A percentile compares a stretch with the other conserved stretches of the same genome.
Evolutionary conservation across 2,888 invertebrate species (phyloP).

Genomic region (Zonitis immaculata): DNA sequence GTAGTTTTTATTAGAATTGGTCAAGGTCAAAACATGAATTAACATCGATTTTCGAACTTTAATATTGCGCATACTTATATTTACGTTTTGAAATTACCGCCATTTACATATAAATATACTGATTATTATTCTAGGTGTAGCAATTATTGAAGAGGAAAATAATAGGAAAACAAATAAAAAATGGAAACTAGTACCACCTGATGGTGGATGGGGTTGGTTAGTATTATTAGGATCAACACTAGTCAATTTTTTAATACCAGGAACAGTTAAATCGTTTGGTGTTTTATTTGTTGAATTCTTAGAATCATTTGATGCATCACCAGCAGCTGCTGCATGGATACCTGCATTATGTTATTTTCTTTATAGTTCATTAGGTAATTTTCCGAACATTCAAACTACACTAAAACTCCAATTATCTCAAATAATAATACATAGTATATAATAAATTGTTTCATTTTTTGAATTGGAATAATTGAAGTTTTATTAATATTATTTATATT

Average conservation of each 20-base stretch:
- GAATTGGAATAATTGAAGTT: no score
- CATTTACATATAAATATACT: background rate
- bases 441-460: no score
- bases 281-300: slow-evolving; percentile 78
- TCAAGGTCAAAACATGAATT: background rate
- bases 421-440: no score
- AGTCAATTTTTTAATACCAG: slow-evolving; percentile 80
- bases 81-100: background rate
- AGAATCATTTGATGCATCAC: slow-evolving; percentile 69
- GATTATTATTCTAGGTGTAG: slow-evolving; percentile 31
- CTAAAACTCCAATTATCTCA: no score
- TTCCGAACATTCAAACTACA: no score
- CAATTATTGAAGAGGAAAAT: slow-evolving; percentile 38
- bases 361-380: slow-evolving; percentile 79
- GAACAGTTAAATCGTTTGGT: slow-evolving; percentile 84
- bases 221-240: slow-evolving; percentile 69
- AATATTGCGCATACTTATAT: no score
- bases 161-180: slow-evolving; percentile 47
- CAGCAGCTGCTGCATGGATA: slow-evolving; percentile 73
- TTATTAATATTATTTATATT: slow-evolving; percentile 1
- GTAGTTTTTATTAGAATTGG: background rate
- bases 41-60: background rate
- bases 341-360: slow-evolving; percentile 85
- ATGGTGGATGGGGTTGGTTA: slow-evolving; percentile 84
- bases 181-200: slow-evolving; percentile 74